These are phyloP conservation scores for Cochlearius cochlearius DNA, from an alignment of 2,113 vertebrate species.

Conservation along the genomic window DNA sequence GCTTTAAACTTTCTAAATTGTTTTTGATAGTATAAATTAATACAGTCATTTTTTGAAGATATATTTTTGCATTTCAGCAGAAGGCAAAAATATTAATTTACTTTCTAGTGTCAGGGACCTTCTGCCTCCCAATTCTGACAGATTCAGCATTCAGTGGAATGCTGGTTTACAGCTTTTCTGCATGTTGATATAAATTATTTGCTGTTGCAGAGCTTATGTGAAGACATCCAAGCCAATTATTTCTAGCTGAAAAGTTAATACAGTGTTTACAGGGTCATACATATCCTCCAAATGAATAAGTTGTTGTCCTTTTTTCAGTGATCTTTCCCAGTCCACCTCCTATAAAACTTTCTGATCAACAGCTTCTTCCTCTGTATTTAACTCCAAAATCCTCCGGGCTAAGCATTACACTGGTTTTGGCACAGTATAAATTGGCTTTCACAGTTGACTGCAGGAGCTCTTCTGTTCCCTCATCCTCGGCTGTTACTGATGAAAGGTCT, in stretches of 20 bases:
- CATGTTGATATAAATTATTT: background rate
- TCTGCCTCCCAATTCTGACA: background rate
- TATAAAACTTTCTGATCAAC: conserved; percentile 10
- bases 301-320: background rate
- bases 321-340: background rate
- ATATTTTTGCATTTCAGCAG: background rate
- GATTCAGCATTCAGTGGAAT: background rate
- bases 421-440: conserved; percentile 58
- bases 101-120: background rate
- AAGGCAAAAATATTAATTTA: background rate
- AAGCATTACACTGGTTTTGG: conserved; percentile 48
- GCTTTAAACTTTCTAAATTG: background rate
- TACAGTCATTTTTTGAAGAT: background rate
- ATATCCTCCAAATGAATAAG: background rate
- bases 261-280: background rate
- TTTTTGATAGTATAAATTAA: background rate
- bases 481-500: conserved; percentile 23
- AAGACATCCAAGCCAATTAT: background rate
- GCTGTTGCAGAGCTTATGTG: background rate
- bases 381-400: conserved; percentile 17
- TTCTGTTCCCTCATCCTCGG: conserved; percentile 22
- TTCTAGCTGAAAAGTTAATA: background rate
- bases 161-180: background rate
- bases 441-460: background rate
- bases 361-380: conserved; percentile 42